Evolutionary conservation across 2,888 invertebrate species (phyloP), one percentile per base, ranked within the genome.

Genomic region (Pseudococcus viburni): DNA sequence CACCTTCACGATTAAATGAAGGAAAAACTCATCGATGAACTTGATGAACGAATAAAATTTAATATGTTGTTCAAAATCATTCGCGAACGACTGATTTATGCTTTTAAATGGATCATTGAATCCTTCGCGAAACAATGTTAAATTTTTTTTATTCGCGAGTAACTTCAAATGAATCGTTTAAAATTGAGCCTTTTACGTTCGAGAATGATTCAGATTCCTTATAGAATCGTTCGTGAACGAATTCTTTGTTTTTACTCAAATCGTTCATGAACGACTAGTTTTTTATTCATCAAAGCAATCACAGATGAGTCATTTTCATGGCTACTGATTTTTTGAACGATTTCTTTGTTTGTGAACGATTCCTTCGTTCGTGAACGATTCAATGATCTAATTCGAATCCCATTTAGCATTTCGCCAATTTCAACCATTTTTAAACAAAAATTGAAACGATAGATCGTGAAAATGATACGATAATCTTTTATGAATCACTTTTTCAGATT

Each of bases 281-380:
- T 46, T 8, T 46, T 6, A 33, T 33, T 33, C 26, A 33, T 2
- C 3, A 3, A 33, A 33, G 26, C 26, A 33, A 33, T 33, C 26
- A 33, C 26, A 33, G 26, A 33, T 33, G 26, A 33, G 26, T 33
- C 26, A 33, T 33, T 2, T 33, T 33, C 26, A 3, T 2, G 26
- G 3, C 26, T 3, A 33, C 26, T 33, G 26, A n/a, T n/a, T n/a
- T n/a, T n/a, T n/a, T n/a, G n/a, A n/a, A n/a, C n/a, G n/a, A n/a
- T n/a, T n/a, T n/a, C n/a, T n/a, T n/a, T n/a, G n/a, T n/a, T n/a
- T n/a, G 55, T 22, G 64, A 68, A 68, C 68, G 68, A 68, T 0
- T 68, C 26, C 4, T 5, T 77, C 77, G 42, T 77, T 77, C 42
- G 42, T 42, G 77, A 77, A 77, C 42, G 77, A 77, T 39, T 77